Conservation (phyloP, 1,140 invertebrate genomes). For the Drosophila triauraria region DNA sequence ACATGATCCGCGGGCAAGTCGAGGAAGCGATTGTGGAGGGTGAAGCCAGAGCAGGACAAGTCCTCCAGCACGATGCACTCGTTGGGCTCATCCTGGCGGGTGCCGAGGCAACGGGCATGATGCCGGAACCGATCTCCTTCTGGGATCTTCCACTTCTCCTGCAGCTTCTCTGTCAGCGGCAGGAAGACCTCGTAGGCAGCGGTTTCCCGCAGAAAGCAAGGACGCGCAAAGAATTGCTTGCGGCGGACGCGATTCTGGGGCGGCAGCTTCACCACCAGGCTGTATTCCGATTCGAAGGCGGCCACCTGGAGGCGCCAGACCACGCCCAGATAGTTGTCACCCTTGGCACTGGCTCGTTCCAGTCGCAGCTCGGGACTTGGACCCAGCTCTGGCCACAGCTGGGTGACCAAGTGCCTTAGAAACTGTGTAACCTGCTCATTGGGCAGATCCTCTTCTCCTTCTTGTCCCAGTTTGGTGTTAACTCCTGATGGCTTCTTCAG, state of each 20-base stretch:
- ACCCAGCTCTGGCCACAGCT: slow-evolving; percentile 38
- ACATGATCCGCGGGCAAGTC: slow-evolving; percentile 85
- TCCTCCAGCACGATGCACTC: slow-evolving; percentile 87
- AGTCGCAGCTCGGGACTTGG: slow-evolving; percentile 29
- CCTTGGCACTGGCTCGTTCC: slow-evolving; percentile 69
- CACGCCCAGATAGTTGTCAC: slow-evolving; percentile 84
- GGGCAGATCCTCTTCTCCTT: slow-evolving; percentile 20
- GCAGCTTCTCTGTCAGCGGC: slow-evolving; percentile 77
- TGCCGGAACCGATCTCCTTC: slow-evolving; percentile 66
- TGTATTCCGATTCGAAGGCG: neutral
- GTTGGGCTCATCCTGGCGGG: slow-evolving; percentile 70
- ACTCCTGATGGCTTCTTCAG: neutral
- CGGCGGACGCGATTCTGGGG: slow-evolving; percentile 66
- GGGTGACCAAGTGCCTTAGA: slow-evolving; percentile 4
- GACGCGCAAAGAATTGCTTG: slow-evolving; percentile 72
- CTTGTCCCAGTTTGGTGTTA: neutral
- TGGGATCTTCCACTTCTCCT: slow-evolving; percentile 62
- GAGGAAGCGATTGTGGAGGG: slow-evolving; percentile 85
- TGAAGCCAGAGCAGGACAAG: slow-evolving; percentile 84
- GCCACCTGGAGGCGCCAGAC: slow-evolving; percentile 68
- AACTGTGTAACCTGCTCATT: slow-evolving; percentile 30
- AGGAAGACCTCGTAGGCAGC: slow-evolving; percentile 79
- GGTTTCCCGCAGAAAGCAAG: slow-evolving; percentile 78
- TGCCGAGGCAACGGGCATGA: slow-evolving; percentile 84
- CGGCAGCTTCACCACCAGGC: slow-evolving; percentile 74